Evolutionary conservation across 1,140 invertebrate genomes (phyloP), one percentile per base, ranked within the genome.

Genomic region (Trichonephila clavipes): DNA sequence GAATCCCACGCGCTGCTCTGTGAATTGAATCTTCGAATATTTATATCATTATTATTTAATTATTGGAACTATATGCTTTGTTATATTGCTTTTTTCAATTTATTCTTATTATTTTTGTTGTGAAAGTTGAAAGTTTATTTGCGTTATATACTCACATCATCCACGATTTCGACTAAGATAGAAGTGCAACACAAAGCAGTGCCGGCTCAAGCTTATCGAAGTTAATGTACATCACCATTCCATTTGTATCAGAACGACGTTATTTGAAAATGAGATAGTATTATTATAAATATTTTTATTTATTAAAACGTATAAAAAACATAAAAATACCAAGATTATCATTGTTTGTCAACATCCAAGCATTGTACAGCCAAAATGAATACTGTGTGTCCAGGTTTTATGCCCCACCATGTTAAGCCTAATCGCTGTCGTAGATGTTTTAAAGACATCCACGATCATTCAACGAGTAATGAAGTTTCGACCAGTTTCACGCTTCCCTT

Each of bases 351-450:
- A 2, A 16, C 21, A 66, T 72, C 14, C 2, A 66, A 12, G 12
- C 12, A 8, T 66, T 66, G 18, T n/a, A n/a, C 4, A 64, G 28
- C 5, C 85, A 64, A 21, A 34, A 94, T 94, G 90, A 95, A 83
- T 93, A 90, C 94, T n/a, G 90, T 92, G 28, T 95, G 95, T 92
- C 94, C 94, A 7, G 98, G 98, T n/a, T 99, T 99, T 95, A 98
- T 98, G 96, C 98, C 98, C 34, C 98, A 99, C 96, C 98, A 98
- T 94, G 97, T 98, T 94, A 98, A 98, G 98, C 98, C 98, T 21
- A 99, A 98, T 69, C 96, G 98, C 94, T 99, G 98, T 96, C 98
- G 98, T 96, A 96, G 98, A 94, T 99, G 98, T 96, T 99, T 98
- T 96, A 97, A 98, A 96, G 95, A 95, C 87, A 59, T 94, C 61